phyloP scores from a whole-genome alignment of 2,888 invertebrate species.

The Eulithis testata region DNA sequence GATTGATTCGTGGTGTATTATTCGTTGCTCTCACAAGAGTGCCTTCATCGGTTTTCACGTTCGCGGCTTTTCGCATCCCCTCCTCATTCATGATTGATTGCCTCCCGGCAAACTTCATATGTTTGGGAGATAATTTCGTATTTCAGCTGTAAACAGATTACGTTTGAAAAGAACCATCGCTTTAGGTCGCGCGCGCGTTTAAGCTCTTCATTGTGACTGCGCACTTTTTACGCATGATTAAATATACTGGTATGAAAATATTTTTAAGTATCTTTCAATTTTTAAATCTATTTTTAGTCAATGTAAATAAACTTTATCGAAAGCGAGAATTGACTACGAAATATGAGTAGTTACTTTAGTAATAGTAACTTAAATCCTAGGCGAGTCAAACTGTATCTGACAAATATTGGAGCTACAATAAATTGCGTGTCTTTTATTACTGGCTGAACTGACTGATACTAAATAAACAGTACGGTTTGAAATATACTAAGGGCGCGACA shows the following conservation, averaged over 20 bases:
- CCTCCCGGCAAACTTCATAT: conserved; percentile 80
- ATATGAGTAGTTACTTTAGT: conserved; percentile 7
- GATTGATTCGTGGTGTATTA: conserved; percentile 83
- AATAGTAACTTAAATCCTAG: conserved; percentile 4
- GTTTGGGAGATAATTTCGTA: conserved; percentile 83
- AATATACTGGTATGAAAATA: conserved; percentile 44
- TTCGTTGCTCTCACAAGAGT: conserved; percentile 79
- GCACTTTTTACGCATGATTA: conserved; percentile 64
- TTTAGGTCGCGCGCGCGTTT: conserved; percentile 55
- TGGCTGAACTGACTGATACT: conserved; percentile 39
- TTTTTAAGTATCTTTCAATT: conserved; percentile 21
- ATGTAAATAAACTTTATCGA: conserved; percentile 13
- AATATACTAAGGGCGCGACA: conserved; percentile 56
- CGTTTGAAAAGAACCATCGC: conserved; percentile 78
- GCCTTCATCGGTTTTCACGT: conserved; percentile 72
- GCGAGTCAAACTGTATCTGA: conserved; percentile 38
- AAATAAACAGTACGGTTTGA: conserved; percentile 47
- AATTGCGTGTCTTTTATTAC: conserved; percentile 46
- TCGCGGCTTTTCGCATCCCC: conserved; percentile 75
- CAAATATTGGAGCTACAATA: conserved; percentile 42
- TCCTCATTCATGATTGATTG: conserved; percentile 76
- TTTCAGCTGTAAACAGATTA: conserved; percentile 83
- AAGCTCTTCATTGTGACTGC: conserved; percentile 66
- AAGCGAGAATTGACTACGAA: not conserved
- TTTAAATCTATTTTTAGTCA: not conserved